phyloP scores from a whole-genome alignment of 2,113 vertebrate genomes.

The Candoia aspera region DNA sequence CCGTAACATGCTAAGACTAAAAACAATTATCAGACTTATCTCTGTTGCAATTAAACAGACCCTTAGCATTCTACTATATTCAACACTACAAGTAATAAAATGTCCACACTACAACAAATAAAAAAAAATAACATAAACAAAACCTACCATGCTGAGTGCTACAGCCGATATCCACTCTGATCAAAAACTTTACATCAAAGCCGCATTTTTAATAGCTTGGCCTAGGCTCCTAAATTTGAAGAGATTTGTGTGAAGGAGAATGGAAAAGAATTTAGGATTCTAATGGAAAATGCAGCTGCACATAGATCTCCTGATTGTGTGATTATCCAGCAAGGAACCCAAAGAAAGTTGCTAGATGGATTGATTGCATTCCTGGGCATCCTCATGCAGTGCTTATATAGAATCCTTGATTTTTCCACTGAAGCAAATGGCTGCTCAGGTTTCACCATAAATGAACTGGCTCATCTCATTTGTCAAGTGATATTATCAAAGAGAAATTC shows the following conservation, averaged over 20 bases:
- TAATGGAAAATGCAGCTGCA: background rate
- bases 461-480: background rate
- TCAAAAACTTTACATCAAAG: background rate
- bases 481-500: background rate
- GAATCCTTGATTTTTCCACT: background rate
- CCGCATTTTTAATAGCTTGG: background rate
- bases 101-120: background rate
- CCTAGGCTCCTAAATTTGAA: background rate
- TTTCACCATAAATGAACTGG: background rate
- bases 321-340: background rate
- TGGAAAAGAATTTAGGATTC: background rate
- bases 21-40: background rate
- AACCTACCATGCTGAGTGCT: background rate
- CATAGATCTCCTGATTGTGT: background rate
- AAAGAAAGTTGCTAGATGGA: background rate
- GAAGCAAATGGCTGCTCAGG: background rate
- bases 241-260: background rate
- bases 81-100: background rate
- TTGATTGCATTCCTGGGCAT: background rate
- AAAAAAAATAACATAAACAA: background rate
- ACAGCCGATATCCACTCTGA: background rate
- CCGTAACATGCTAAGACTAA: background rate
- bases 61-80: background rate
- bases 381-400: conserved; percentile 9
- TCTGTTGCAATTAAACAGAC: background rate